These are phyloP conservation scores for Mimas tiliae DNA, from an alignment of 2,888 invertebrate species.

Conservation along the genomic window DNA sequence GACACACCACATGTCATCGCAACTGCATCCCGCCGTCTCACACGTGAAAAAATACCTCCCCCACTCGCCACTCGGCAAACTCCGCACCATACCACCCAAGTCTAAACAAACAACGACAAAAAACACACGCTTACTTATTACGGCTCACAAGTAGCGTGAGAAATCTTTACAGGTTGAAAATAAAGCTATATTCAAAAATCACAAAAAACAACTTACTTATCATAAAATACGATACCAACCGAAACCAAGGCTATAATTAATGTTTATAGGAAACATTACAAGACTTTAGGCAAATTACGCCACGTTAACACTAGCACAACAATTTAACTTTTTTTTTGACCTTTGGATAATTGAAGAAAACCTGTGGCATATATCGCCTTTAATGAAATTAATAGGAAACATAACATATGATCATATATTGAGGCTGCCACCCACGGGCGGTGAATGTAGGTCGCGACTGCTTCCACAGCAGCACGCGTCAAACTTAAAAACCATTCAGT, in stretches of 20 bases:
- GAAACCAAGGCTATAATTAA: neutral
- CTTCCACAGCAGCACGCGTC: slow-evolving; percentile 38
- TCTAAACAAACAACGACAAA: slow-evolving; percentile 3
- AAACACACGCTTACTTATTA: neutral
- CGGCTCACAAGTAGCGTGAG: neutral
- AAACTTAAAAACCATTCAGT: slow-evolving; percentile 39
- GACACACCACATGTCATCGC: slow-evolving; percentile 39
- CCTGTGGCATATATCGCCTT: neutral
- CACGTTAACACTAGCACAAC: neutral
- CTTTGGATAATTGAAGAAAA: neutral
- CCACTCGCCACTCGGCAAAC: too few species aligned
- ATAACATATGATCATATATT: slow-evolving; percentile 6
- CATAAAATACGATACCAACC: neutral
- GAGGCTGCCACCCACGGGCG: slow-evolving; percentile 47
- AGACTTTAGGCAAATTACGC: neutral
- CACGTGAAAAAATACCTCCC: slow-evolving; percentile 24
- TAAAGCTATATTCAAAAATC: neutral
- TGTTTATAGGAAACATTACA: neutral
- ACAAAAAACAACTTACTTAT: too few species aligned
- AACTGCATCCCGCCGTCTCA: slow-evolving; percentile 38
- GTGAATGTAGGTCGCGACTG: slow-evolving; percentile 55
- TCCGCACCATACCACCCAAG: neutral
- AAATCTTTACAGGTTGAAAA: slow-evolving; percentile 2
- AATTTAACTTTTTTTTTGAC: neutral
- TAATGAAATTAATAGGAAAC: slow-evolving; percentile 17